Evolutionary conservation across 1,140 invertebrate species (phyloP), one percentile per base, ranked within the genome.

Genomic region (Neodiprion lecontei): DNA sequence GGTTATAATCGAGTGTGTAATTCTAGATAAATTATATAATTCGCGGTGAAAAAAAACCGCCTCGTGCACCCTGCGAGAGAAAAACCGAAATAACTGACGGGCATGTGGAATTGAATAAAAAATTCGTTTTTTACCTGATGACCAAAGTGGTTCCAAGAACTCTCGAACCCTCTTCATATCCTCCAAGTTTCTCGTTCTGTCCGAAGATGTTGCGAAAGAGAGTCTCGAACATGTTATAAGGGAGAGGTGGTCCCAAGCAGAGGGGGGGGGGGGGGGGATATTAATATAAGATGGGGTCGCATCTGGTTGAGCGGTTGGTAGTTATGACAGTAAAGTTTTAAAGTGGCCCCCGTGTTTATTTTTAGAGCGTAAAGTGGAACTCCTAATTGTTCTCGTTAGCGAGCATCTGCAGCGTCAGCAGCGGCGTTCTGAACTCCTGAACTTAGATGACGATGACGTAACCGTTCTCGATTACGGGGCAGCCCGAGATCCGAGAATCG

Each of bases 381-480:
- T 86, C 82, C 81, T 87, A 88, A 88, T 88, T 88, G 86, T 87
- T 88, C 86, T 87, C 82, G 86, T 88, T 88, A 88, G 82, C 83
- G 83, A 81, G 84, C 86, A 87, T 87, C 86, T 88, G 87, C 28
- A 40, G 28, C 28, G 28, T 40, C 28, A 40, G 28, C 28, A 40
- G 28, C 28, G 28, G 28, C 28, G 28, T 40, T 85, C 85, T 86
- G 87, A 87, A 87, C 85, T 83, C 81, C 78, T 88, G 86, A 88
- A 88, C 85, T 83, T 82, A 79, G 73, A 84, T 79, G 80, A 76
- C 79, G 72, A 80, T 74, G 75, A 76, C 74, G 76, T 70, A 69
- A 74, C 65, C 49, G 53, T 61, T 9, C 53, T 61, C 8, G 53
- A 61, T 40, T 79, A 74, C 82, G 79, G 81, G 79, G 81, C 82